These are phyloP conservation scores for Otolemur garnettii DNA, from an alignment of 2,113 vertebrate species.

Conservation along the genomic window DNA sequence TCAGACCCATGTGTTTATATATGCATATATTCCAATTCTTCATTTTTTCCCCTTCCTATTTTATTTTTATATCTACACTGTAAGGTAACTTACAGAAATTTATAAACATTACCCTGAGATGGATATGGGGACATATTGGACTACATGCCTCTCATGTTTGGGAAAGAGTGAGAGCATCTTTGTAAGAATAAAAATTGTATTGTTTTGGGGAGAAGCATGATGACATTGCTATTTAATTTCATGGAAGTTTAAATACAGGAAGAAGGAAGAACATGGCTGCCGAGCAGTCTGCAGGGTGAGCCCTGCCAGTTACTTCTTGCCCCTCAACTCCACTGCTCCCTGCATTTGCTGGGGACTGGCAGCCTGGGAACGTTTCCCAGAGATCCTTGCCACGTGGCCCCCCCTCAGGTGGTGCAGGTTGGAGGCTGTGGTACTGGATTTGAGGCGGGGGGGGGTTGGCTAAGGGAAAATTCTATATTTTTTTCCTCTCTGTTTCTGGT, in stretches of 20 bases:
- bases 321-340: neutral
- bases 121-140: neutral
- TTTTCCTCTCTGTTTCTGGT: neutral
- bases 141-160: neutral
- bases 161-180: neutral
- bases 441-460: neutral
- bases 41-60: neutral
- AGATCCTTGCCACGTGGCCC: neutral
- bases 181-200: neutral
- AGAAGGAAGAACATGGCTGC: neutral
- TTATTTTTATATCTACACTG: neutral
- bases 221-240: neutral
- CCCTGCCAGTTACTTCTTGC: neutral
- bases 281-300: neutral
- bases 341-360: neutral
- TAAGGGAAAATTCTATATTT: neutral
- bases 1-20: neutral
- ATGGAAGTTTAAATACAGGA: neutral
- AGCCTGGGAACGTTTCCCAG: neutral
- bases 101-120: neutral
- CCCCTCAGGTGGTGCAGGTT: neutral
- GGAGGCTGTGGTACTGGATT: neutral
- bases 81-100: neutral
- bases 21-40: neutral
- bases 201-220: neutral